These are phyloP conservation scores for Diceros bicornis DNA, from an alignment of 2,797 vertebrate species.

Conservation along the genomic window DNA sequence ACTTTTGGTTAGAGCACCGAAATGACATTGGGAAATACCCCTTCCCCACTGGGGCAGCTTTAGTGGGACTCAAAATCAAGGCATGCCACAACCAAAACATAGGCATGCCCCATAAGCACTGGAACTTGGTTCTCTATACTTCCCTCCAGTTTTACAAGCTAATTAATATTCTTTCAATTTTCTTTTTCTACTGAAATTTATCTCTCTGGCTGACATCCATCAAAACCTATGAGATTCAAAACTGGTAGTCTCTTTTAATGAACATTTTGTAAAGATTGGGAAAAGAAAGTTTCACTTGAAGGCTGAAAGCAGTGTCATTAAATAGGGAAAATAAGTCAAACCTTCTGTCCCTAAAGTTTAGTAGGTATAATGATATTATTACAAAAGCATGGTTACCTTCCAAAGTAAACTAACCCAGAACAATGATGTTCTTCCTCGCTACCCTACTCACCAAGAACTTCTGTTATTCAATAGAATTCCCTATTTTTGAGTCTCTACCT, in stretches of 20 bases:
- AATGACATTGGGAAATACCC: background rate
- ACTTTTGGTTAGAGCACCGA: background rate
- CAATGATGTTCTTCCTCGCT: background rate
- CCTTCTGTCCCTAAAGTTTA: background rate
- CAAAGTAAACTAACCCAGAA: background rate
- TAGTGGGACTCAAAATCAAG: background rate
- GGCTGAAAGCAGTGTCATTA: background rate
- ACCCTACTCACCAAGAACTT: background rate
- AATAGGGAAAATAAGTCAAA: background rate
- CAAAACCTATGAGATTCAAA: constrained; percentile 10
- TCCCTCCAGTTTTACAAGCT: background rate
- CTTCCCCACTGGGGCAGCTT: background rate
- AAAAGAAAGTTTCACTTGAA: background rate
- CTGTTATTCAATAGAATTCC: background rate
- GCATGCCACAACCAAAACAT: background rate
- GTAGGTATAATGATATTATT: background rate
- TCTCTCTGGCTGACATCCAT: background rate
- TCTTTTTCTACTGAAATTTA: background rate
- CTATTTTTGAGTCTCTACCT: background rate
- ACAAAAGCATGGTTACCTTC: background rate
- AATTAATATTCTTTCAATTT: background rate
- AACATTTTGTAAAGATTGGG: background rate
- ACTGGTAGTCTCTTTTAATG: background rate
- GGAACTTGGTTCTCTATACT: background rate
- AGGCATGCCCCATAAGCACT: background rate